Base-by-base conservation (phyloP, 1,140 invertebrate genomes). In the Pantala flavescens region DNA sequence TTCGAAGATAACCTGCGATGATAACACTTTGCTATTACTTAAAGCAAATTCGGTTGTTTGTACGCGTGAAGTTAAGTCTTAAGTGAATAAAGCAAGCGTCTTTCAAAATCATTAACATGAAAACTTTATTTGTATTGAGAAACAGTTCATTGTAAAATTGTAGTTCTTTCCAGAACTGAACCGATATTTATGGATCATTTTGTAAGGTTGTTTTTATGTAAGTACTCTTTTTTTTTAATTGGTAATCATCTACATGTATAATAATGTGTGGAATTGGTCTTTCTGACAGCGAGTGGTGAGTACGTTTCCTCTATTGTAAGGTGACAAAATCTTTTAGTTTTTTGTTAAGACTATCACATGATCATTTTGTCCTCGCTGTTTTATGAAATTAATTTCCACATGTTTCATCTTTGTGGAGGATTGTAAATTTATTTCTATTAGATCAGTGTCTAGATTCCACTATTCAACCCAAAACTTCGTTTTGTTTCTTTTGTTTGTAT, bases 311-410 rank as follows among this genome's bases (percentile, higher is more conserved):
- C 23, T 23, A 24, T 74, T 74, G 73, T 74, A 74, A 74, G 74
- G 74, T 74, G 74, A 43, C 74, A 71, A 74, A 74, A 71, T 74
- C 74, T 71, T 19, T 23, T 42, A 42, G 70, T 70, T 74, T 28
- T 70, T 12, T 63, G 21, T 42, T 74, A 63, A 71, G 63, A 74
- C 63, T 74, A 74, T 63, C 49, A 63, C 49, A 14, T 63, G 49
- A 21, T 63, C 49, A 63, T 63, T 16, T 63, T 63, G 49, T 63
- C 14, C 49, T 63, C 1, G 49, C 14, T 63, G 49, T 63, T 21
- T 63, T 63, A 16, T 3, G n/a, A 63, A 21, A 3, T 19, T 63
- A 19, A 7, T 63, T 63, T 63, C 28, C 9, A 36, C n/a, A 63
- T 63, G n/a, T 63, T 21, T 19, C 49, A 63, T 63, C 49, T 63